Conservation (phyloP, 2,888 invertebrate genomes). For the Drosophila anomelani region DNA sequence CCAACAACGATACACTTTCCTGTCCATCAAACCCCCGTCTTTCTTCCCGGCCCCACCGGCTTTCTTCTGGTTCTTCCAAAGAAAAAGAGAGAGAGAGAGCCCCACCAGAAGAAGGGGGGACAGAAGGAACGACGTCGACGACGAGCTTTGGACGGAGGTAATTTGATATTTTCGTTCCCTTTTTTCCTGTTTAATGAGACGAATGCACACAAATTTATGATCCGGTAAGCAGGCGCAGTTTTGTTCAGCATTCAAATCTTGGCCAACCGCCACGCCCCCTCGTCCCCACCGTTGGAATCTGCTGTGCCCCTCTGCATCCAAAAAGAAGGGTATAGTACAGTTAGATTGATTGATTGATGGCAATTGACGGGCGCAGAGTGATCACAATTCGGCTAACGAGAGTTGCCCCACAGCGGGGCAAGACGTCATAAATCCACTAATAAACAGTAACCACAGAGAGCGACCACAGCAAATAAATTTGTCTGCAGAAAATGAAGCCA, state of each 20-base stretch:
- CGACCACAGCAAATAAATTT: conserved; percentile 68
- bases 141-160: conserved; percentile 37
- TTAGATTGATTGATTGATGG: conserved; percentile 66
- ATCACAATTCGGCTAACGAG: conserved; percentile 70
- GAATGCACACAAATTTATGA: conserved; percentile 81
- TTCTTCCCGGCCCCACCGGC: conserved; percentile 10
- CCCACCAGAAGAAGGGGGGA: background rate
- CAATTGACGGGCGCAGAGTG: conserved; percentile 60
- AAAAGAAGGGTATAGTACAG: conserved; percentile 24
- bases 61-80: conserved; percentile 61
- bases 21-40: conserved; percentile 70
- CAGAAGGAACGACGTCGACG: background rate
- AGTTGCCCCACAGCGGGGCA: conserved; percentile 35
- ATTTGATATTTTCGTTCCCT: conserved; percentile 79
- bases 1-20: conserved; percentile 75
- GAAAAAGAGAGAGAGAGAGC: conserved; percentile 40
- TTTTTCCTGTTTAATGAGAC: conserved; percentile 79
- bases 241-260: conserved; percentile 68
- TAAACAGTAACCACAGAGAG: conserved; percentile 54
- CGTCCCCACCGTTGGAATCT: background rate
- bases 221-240: conserved; percentile 80
- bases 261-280: conserved; percentile 9
- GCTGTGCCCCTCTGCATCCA: background rate
- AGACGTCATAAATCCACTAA: conserved; percentile 72
- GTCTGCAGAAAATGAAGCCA: conserved; percentile 68